Base-by-base conservation (phyloP, 92 coral and sea anemone species). In the Muricea muricata region DNA sequence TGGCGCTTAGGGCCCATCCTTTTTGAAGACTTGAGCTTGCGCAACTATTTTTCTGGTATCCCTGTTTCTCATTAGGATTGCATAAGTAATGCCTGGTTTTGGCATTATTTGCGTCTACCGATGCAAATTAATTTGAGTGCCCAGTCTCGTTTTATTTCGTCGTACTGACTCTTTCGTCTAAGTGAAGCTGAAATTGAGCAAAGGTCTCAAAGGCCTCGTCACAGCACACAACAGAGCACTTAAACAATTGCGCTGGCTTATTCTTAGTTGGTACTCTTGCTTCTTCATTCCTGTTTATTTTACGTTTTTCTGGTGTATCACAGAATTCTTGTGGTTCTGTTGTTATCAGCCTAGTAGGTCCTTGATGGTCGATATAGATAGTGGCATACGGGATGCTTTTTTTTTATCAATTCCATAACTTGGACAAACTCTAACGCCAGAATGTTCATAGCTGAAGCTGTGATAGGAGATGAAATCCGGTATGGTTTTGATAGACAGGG, bases 391-490 rank as follows among this genome's bases (percentile, higher is more conserved):
- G 54, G 31, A 85, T 26, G 29, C 40, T 46, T 67, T 76, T 85
- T 31, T 84, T 21, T 73, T 3, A 34, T 84, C 88, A 23, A 85
- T 40, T 41, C 88, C 78, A 56, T 85, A 85, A 29, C 66, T 25
- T 65, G 50, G 77, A 78, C 84, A 85, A n/a, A 75, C 88, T 30
- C 83, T 75, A 24, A 85, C n/a, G 28, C 88, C 89, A 33, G 78
- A 29, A 26, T 46, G 56, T 85, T 57, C 78, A 35, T 77, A 75
- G 4, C 26, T 13, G 26, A 55, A 55, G 63, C 15, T 55, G 63
- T 55, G 26, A 24, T 5, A 55, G 63, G 15, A 2, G 11, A 3
- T 24, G 63, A 9, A 18, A 20, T 55, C 28, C 2, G 0, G 28
- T 1, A 9, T 55, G 28, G 18, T 50, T 14, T 55, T 55, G 15